Percentiles rank a stretch among this genome's conserved stretches.
Evolutionary conservation across 2,113 vertebrate genomes (phyloP).

Genomic region (Cichladusa arquata): DNA sequence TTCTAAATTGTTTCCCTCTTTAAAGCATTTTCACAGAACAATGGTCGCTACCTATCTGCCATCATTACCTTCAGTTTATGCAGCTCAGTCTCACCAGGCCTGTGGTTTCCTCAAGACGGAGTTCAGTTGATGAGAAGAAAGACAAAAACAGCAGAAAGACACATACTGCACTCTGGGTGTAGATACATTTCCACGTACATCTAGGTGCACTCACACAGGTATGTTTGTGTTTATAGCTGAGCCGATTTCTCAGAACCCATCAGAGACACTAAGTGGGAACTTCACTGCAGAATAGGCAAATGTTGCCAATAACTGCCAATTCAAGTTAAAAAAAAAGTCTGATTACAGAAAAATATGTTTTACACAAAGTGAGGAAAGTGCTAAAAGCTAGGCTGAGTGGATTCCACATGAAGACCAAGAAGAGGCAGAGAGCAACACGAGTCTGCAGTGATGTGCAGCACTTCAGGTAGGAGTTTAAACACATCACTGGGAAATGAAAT

Average conservation of each 20-base stretch:
- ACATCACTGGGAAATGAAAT: background rate
- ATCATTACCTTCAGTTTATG: background rate
- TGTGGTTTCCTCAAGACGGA: background rate
- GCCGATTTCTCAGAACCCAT: background rate
- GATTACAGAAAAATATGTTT: background rate
- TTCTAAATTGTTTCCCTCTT: background rate
- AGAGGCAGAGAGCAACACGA: background rate
- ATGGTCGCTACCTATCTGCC: accelerated
- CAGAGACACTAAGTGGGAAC: background rate
- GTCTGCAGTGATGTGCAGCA: background rate
- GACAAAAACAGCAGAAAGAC: background rate
- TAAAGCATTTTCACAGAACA: background rate
- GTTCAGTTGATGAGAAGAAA: background rate
- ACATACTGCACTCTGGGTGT: background rate
- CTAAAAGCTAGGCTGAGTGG: background rate
- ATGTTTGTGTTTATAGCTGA: background rate
- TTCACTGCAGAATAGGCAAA: background rate
- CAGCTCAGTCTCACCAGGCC: background rate
- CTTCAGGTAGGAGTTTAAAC: background rate
- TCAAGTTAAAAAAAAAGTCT: background rate
- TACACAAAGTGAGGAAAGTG: background rate
- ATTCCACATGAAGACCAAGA: background rate
- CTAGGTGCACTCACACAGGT: background rate
- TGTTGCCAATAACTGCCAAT: background rate
- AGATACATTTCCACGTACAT: background rate